phyloP scores from a whole-genome alignment of 2,888 invertebrate genomes.

The Thymelicus sylvestris region DNA sequence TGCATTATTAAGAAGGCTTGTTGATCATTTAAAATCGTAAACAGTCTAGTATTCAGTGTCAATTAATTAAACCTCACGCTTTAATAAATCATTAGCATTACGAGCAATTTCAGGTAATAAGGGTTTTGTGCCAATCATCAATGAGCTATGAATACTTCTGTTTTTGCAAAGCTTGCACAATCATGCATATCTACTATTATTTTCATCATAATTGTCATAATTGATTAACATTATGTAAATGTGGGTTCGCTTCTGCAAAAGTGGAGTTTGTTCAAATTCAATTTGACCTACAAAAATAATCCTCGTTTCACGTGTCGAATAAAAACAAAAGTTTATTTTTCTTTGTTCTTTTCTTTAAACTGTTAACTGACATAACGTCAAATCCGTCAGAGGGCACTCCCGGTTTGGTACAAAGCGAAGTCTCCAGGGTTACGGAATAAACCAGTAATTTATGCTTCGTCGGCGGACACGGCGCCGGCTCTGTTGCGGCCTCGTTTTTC shows the following conservation, averaged over 20 bases:
- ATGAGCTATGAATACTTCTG: constrained; percentile 15
- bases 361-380: constrained; percentile 11
- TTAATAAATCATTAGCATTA: constrained; percentile 33
- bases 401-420: constrained; percentile 15
- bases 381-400: constrained; percentile 20
- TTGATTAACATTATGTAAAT: constrained; percentile 6
- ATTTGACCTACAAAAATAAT: constrained; percentile 14
- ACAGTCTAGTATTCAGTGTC: background rate
- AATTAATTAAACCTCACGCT: constrained; percentile 33
- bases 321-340: constrained; percentile 19
- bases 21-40: too few relatives aligned
- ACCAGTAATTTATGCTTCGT: constrained; percentile 72
- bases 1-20: too few relatives aligned
- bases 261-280: background rate
- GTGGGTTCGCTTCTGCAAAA: background rate
- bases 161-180: constrained; percentile 1
- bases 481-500: constrained; percentile 77
- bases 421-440: constrained; percentile 63
- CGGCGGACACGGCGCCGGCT: constrained; percentile 66
- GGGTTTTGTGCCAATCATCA: constrained; percentile 16
- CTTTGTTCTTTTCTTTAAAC: constrained; percentile 5
- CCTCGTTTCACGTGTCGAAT: constrained; percentile 3
- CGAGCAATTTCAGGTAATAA: constrained; percentile 17
- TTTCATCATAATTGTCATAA: background rate
- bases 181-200: background rate